Evolutionary conservation across 2,113 vertebrate genomes (phyloP).

Genomic region (Sialia sialis): DNA sequence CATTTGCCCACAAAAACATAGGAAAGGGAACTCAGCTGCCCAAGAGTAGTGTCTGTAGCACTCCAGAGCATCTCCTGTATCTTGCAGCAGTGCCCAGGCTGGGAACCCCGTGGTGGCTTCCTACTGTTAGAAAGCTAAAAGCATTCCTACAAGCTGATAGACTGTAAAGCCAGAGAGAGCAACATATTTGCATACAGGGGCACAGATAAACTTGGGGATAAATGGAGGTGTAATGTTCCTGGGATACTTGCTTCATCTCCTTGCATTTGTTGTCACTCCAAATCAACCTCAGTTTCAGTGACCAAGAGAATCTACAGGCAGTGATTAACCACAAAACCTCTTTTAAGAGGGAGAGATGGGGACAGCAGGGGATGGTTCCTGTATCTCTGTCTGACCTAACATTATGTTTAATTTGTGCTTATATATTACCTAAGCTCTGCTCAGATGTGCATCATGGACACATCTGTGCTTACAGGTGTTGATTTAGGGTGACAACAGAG

Average conservation of each 20-base stretch:
- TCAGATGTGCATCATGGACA: accelerated
- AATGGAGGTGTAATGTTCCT: background rate
- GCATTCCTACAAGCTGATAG: background rate
- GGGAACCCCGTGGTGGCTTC: background rate
- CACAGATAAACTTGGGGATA: background rate
- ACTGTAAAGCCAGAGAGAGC: background rate
- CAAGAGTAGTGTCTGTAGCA: background rate
- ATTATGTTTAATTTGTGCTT: background rate
- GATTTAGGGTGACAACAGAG: background rate
- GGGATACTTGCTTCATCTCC: background rate
- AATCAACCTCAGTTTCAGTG: background rate
- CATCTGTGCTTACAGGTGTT: background rate
- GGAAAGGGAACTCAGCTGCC: background rate
- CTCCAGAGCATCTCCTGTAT: background rate
- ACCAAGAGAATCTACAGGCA: background rate
- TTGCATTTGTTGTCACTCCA: background rate
- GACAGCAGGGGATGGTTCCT: background rate
- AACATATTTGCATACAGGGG: background rate
- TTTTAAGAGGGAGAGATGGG: background rate
- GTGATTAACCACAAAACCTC: background rate
- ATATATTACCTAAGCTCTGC: background rate
- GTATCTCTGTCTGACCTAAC: background rate
- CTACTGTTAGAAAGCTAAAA: background rate
- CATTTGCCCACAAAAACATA: accelerated
- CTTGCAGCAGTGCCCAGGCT: background rate